Evolutionary conservation across 2,888 invertebrate species (phyloP).

Genomic region (Drosophila pseudotakahashii): DNA sequence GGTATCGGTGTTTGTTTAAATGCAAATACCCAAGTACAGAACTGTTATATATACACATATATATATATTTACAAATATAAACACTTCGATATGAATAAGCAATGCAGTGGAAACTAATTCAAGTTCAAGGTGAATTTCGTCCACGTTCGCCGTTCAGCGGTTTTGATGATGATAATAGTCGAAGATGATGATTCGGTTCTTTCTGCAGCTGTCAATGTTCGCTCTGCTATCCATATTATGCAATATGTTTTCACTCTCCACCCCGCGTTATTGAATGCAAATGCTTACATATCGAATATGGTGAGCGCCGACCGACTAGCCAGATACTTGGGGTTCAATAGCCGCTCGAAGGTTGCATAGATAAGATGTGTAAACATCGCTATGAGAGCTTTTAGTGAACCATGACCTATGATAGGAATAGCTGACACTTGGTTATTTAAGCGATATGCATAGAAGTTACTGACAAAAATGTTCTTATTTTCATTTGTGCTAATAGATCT

Average conservation of each 20-base stretch:
- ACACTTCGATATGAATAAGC: constrained; percentile 49
- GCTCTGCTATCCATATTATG: constrained; percentile 49
- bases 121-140: constrained; percentile 68
- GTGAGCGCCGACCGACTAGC: not conserved
- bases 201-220: constrained; percentile 19
- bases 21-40: constrained; percentile 9
- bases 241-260: constrained; percentile 23
- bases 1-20: constrained; percentile 22
- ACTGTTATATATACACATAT: constrained; percentile 21
- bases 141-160: constrained; percentile 27
- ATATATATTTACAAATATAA: constrained; percentile 31
- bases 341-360: constrained; percentile 35
- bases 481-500: too few relatives aligned
- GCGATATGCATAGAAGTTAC: not conserved
- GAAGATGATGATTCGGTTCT: constrained; percentile 25
- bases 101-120: constrained; percentile 60
- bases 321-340: constrained; percentile 25
- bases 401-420: constrained; percentile 23
- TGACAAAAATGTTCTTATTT: too few relatives aligned
- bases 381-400: not conserved
- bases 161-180: constrained; percentile 25
- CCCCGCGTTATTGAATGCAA: constrained; percentile 7
- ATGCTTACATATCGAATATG: not conserved
- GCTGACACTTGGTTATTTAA: not conserved
- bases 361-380: constrained; percentile 11